Evolutionary conservation across 2,888 invertebrate genomes (phyloP), one percentile per base, ranked within the genome.

Genomic region (Drosophila dives): DNA sequence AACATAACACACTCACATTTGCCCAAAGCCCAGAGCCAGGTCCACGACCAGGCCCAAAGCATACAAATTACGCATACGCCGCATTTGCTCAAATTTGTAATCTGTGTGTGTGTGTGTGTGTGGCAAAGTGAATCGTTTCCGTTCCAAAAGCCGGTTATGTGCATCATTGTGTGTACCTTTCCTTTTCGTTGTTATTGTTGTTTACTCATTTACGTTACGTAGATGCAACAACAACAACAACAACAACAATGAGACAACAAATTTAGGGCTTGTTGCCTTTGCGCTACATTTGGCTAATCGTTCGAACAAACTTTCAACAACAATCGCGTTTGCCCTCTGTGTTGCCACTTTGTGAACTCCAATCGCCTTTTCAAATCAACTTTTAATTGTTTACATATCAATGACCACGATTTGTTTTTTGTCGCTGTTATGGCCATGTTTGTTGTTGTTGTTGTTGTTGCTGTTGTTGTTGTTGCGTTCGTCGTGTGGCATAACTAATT

Each of bases 401-500:
- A 86, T 86, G 78, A 69, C 72, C 67, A 75, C 65, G 51, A 67
- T 59, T 65, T 62, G 67, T 40, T 56, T 56, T 23, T 62, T 63
- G 63, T 33, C 61, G 29, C 34, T 45, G 42, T 23, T 23, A 23
- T 23, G 23, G 23, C 45, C 26, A 23, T 23, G 29, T 29, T 29
- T 29, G 90, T 73, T 76, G 79, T 5, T 29, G 6, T 8, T 23
- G 10, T 38, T 38, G 38, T 17, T 55, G 55, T 48, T 55, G 45
- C n/a, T 65, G 55, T 53, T 54, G 62, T 55, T 75, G 70, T 48
- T 70, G 72, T 42, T 53, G 66, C 45, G 49, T 70, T 77, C 29
- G 90, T 75, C 81, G 81, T 83, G 81, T 90, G 88, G 83, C 90
- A 86, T 86, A 88, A 88, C 86, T 90, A 88, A 90, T 90, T 90